Percentiles rank a stretch among this genome's conserved stretches.
Evolutionary conservation across 2,113 vertebrate species (phyloP).

Genomic region (Sebastes fasciatus): DNA sequence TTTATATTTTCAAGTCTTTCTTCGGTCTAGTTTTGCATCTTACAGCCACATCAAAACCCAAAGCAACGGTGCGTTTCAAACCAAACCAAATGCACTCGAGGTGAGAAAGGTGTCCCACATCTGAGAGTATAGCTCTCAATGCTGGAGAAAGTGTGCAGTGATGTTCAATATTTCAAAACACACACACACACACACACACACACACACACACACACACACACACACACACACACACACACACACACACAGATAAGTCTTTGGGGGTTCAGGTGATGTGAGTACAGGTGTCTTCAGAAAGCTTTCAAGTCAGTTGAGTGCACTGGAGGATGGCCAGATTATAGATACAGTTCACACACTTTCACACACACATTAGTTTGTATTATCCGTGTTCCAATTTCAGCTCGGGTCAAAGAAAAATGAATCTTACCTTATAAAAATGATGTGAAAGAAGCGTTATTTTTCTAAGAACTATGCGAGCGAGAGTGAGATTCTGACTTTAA

Average conservation of each 20-base stretch:
- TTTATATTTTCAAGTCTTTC: not conserved
- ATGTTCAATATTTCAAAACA: conserved; percentile 63
- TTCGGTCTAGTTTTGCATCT: not conserved
- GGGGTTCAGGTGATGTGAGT: conserved; percentile 54
- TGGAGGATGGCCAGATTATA: conserved; percentile 48
- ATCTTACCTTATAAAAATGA: not conserved
- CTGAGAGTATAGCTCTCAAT: conserved; percentile 9
- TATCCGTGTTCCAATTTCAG: not conserved
- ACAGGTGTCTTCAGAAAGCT: conserved; percentile 57
- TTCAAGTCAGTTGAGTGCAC: conserved; percentile 43
- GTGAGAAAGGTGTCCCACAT: conserved; percentile 47
- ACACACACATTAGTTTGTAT: not conserved
- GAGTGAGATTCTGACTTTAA: not conserved
- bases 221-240: conserved; percentile 8
- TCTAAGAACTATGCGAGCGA: not conserved
- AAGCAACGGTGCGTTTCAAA: not conserved
- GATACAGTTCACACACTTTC: conserved; percentile 32
- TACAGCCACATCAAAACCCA: not conserved
- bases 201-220: conserved; percentile 10
- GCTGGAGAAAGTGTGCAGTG: conserved; percentile 33
- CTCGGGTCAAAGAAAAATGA: not conserved
- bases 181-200: conserved; percentile 2
- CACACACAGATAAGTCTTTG: conserved; percentile 5
- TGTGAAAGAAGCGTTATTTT: not conserved
- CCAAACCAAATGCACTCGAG: conserved; percentile 18